These are phyloP conservation scores for Chionoecetes opilio DNA, from an alignment of 1,140 invertebrate genomes.

Conservation along the genomic window DNA sequence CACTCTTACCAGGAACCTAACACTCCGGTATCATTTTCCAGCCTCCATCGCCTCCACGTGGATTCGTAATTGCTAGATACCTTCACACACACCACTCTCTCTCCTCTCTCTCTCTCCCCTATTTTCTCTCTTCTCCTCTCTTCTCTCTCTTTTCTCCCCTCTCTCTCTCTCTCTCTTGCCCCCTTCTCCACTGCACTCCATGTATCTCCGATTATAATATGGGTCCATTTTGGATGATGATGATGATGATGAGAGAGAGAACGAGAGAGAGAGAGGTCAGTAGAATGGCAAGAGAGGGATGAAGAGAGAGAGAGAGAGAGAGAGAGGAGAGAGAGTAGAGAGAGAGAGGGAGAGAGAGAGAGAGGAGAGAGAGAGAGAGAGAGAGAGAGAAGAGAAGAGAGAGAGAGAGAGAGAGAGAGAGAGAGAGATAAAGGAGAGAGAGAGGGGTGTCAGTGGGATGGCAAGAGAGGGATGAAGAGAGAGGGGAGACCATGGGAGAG, in stretches of 20 bases:
- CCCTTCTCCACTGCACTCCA: background rate
- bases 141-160: background rate
- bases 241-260: background rate
- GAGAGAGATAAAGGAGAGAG: background rate
- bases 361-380: constrained; percentile 23
- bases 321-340: background rate
- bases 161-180: background rate
- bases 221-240: too few species aligned
- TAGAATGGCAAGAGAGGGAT: background rate
- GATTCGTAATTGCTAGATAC: background rate
- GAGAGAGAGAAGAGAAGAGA: background rate
- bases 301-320: background rate
- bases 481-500: background rate
- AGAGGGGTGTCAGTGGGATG: background rate
- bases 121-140: background rate
- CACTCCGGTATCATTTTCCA: too few species aligned
- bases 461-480: background rate
- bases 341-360: background rate
- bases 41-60: background rate
- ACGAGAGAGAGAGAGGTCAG: constrained; percentile 23
- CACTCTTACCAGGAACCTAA: background rate
- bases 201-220: background rate
- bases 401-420: background rate
- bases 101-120: background rate
- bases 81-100: background rate